These are phyloP conservation scores for Calidris pygmaea DNA, from an alignment of 2,113 vertebrate species.

Conservation along the genomic window DNA sequence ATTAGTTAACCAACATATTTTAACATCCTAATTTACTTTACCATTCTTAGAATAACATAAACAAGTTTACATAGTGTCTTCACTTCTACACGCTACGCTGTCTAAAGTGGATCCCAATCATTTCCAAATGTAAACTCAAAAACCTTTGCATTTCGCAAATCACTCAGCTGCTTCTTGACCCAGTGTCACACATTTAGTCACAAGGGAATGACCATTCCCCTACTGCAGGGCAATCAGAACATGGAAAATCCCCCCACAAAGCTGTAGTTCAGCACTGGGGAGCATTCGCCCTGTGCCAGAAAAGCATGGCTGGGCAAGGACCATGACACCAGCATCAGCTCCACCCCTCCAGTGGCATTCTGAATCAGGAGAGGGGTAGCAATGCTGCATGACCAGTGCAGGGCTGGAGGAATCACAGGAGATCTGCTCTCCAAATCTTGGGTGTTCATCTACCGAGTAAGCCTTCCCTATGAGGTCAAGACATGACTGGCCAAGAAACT, in stretches of 20 bases:
- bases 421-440: background rate
- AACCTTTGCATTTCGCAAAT: background rate
- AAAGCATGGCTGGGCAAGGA: background rate
- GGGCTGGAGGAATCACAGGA: background rate
- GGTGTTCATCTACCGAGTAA: background rate
- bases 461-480: background rate
- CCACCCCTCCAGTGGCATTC: background rate
- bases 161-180: background rate
- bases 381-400: background rate
- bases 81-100: background rate
- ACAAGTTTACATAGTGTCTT: background rate
- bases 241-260: background rate
- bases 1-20: background rate
- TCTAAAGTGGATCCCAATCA: background rate
- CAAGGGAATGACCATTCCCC: background rate
- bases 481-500: background rate
- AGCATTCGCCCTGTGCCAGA: background rate
- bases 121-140: background rate
- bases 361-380: background rate
- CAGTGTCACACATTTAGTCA: background rate
- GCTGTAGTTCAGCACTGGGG: background rate
- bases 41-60: background rate
- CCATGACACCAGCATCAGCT: background rate
- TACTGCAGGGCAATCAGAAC: background rate
- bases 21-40: background rate